These are phyloP conservation scores for Cinclus mexicanus DNA, from an alignment of 2,113 vertebrate species.

Conservation along the genomic window DNA sequence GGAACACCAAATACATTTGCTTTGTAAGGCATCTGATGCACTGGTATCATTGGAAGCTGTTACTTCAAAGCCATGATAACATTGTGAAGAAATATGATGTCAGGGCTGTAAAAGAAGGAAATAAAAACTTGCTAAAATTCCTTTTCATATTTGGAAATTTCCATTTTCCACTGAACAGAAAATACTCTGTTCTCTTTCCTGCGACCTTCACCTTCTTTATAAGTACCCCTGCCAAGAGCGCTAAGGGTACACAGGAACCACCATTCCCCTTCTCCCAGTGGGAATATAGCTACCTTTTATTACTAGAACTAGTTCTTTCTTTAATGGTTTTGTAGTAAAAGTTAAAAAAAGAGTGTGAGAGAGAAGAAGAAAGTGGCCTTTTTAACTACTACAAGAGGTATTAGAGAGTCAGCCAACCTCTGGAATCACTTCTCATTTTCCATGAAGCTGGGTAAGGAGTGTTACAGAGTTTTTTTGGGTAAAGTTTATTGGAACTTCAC, in stretches of 20 bases:
- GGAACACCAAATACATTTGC: not conserved
- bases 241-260: constrained; percentile 39
- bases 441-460: not conserved
- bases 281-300: constrained; percentile 67
- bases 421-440: constrained; percentile 43
- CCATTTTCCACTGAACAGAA: constrained; percentile 67
- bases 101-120: constrained; percentile 64
- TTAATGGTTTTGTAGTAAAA: constrained; percentile 72
- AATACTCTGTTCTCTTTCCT: constrained; percentile 64
- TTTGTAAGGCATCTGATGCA: constrained; percentile 36
- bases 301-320: constrained; percentile 68
- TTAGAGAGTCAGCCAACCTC: constrained; percentile 51
- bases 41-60: not conserved
- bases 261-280: constrained; percentile 44
- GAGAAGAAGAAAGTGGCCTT: constrained; percentile 59
- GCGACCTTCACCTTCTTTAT: constrained; percentile 46
- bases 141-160: constrained; percentile 56
- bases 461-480: not conserved
- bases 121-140: constrained; percentile 63
- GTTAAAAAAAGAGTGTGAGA: constrained; percentile 31
- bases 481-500: constrained; percentile 49
- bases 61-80: constrained; percentile 68
- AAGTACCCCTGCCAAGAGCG: constrained; percentile 53
- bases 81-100: constrained; percentile 66
- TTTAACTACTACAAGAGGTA: constrained; percentile 58